Evolutionary conservation across 2,888 invertebrate species (phyloP).

Genomic region (Cataglyphis albicans): DNA sequence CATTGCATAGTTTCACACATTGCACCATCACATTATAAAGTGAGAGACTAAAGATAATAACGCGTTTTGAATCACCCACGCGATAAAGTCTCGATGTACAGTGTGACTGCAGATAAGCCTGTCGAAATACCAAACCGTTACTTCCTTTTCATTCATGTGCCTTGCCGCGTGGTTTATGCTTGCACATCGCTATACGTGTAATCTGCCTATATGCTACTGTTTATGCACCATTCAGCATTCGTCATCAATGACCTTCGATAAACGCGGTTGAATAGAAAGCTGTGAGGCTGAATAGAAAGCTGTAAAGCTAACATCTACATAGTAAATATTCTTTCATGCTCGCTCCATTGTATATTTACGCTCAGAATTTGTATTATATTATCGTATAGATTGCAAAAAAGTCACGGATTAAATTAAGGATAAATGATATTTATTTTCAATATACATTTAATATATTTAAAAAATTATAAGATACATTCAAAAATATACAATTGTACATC

Average conservation of each 20-base stretch:
- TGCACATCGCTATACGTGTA: constrained; percentile 46
- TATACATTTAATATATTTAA: neutral
- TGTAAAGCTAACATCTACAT: neutral
- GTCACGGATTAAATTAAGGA: neutral
- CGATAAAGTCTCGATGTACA: constrained; percentile 28
- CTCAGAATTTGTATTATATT: constrained; percentile 16
- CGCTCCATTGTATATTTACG: neutral
- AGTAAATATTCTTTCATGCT: constrained; percentile 40
- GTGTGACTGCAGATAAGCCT: constrained; percentile 18
- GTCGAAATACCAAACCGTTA: constrained; percentile 14
- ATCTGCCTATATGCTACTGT: constrained; percentile 10
- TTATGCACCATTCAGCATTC: constrained; percentile 37
- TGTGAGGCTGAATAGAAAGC: constrained; percentile 41
- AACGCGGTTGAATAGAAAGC: constrained; percentile 40
- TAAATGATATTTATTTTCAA: constrained; percentile 9
- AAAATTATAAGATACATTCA: neutral
- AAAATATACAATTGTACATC: neutral
- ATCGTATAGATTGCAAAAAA: constrained; percentile 14
- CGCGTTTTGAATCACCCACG: neutral
- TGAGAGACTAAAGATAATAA: constrained; percentile 15
- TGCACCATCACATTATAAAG: neutral
- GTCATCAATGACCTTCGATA: constrained; percentile 28
- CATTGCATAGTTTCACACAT: neutral
- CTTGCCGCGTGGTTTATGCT: constrained; percentile 27
- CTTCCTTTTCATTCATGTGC: constrained; percentile 39